Conservation (phyloP, 2,113 vertebrate species). For the Tympanuchus pallidicinctus region DNA sequence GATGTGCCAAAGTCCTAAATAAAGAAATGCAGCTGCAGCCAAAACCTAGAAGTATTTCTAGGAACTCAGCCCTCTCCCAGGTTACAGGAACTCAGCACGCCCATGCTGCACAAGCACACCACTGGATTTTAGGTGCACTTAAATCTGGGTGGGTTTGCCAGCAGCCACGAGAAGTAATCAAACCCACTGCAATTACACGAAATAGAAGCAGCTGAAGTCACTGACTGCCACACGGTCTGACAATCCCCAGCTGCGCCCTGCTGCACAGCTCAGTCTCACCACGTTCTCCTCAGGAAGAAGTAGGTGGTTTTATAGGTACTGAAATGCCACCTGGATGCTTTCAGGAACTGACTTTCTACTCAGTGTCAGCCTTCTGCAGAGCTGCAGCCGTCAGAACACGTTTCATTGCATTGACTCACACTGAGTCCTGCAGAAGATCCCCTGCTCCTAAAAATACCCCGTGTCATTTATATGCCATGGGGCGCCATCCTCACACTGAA, state of each 20-base stretch:
- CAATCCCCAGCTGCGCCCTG: background rate
- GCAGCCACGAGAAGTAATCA: background rate
- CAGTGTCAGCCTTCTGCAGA: background rate
- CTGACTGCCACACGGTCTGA: background rate
- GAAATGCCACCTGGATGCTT: background rate
- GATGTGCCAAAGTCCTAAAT: background rate
- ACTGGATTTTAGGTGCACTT: background rate
- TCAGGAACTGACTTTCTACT: background rate
- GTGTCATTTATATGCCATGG: background rate
- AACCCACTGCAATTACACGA: background rate
- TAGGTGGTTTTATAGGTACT: background rate
- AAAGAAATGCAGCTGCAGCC: background rate
- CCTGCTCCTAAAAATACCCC: background rate
- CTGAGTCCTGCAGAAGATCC: background rate
- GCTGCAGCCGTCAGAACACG: background rate
- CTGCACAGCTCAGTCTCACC: background rate
- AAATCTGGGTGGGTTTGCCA: background rate
- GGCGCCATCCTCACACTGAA: accelerated
- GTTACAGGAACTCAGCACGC: background rate
- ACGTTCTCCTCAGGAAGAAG: background rate
- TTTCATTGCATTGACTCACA: background rate
- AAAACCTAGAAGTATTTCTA: background rate
- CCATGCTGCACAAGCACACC: background rate
- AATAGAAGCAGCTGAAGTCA: background rate
- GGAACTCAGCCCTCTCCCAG: background rate